Evolutionary conservation across 2,888 invertebrate species (phyloP).

Genomic region (Proisotoma minuta): DNA sequence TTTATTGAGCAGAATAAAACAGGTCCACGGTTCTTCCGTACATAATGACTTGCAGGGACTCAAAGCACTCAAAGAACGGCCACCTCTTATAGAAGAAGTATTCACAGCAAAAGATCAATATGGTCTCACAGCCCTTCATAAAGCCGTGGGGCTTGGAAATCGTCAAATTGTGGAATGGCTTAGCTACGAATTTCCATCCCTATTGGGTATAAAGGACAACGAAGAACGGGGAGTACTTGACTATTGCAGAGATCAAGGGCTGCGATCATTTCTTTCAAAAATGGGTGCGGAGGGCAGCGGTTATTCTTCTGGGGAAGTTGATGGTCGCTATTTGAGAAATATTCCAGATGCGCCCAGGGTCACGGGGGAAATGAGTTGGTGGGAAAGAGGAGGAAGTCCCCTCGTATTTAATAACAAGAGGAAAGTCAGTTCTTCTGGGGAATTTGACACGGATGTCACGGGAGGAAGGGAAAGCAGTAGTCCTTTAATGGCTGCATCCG

Average conservation of each 20-base stretch:
- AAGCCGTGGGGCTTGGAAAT: conserved; percentile 79
- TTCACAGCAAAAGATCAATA: conserved; percentile 71
- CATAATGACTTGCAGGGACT: conserved; percentile 70
- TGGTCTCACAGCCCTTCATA: conserved; percentile 64
- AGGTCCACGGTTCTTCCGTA: conserved; percentile 71
- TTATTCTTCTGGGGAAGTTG: too few species aligned
- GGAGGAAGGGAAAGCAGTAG: not conserved
- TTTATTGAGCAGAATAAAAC: conserved; percentile 73
- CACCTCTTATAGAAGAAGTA: conserved; percentile 50
- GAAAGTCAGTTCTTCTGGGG: conserved; percentile 19
- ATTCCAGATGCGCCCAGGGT: conserved; percentile 74
- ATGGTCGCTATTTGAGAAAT: conserved; percentile 63
- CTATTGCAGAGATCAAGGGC: conserved; percentile 62
- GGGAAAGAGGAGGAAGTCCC: conserved; percentile 40
- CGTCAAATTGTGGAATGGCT: conserved; percentile 70
- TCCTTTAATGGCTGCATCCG: too few species aligned
- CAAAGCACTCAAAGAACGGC: conserved; percentile 55
- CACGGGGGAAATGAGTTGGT: conserved; percentile 33
- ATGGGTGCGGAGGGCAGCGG: not conserved
- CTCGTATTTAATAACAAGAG: conserved; percentile 16
- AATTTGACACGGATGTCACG: conserved; percentile 12
- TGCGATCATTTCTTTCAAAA: not conserved
- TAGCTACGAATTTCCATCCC: conserved; percentile 61
- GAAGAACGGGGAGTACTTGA: conserved; percentile 84
- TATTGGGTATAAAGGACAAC: conserved; percentile 66